These are phyloP conservation scores for Eumaeus atala DNA, from an alignment of 1,140 invertebrate genomes.

Conservation along the genomic window DNA sequence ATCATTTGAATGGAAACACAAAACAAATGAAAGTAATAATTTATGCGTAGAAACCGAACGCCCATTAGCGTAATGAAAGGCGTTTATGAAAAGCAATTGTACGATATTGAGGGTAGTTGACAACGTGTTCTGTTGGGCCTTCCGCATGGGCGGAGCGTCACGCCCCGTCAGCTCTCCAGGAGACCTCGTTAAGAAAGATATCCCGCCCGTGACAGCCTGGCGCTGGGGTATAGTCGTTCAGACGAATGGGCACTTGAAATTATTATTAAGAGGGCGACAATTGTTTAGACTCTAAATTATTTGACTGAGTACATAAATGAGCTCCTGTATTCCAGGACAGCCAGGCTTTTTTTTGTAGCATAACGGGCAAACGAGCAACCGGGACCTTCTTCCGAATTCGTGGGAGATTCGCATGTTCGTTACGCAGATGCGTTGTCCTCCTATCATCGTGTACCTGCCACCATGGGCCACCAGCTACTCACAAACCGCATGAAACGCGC, in stretches of 20 bases:
- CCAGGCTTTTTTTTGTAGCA: too few species aligned
- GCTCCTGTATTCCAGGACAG: too few species aligned
- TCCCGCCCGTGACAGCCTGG: constrained; percentile 30
- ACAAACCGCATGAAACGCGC: too few species aligned
- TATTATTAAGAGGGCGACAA: not conserved
- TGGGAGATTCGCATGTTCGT: too few species aligned
- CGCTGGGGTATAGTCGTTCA: constrained; percentile 19
- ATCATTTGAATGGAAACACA: constrained; percentile 23
- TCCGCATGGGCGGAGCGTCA: constrained; percentile 41
- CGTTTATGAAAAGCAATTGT: constrained; percentile 27
- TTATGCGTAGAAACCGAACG: constrained; percentile 20
- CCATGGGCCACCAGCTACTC: too few species aligned
- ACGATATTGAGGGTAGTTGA: constrained; percentile 34
- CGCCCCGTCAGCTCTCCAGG: constrained; percentile 41
- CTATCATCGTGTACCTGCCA: too few species aligned
- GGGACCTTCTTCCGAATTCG: too few species aligned
- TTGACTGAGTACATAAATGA: too few species aligned
- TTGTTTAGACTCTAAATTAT: too few species aligned
- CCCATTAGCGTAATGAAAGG: constrained; percentile 25
- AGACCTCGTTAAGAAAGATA: constrained; percentile 41
- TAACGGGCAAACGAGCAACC: too few species aligned
- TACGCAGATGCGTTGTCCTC: too few species aligned
- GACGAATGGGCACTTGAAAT: constrained; percentile 14
- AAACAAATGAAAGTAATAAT: constrained; percentile 23
- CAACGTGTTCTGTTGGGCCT: constrained; percentile 38